Percentiles rank a stretch among this genome's conserved stretches.
These are phyloP conservation scores for Reticulitermes lucifugus DNA, from an alignment of 2,888 invertebrate species.

Conservation along the genomic window DNA sequence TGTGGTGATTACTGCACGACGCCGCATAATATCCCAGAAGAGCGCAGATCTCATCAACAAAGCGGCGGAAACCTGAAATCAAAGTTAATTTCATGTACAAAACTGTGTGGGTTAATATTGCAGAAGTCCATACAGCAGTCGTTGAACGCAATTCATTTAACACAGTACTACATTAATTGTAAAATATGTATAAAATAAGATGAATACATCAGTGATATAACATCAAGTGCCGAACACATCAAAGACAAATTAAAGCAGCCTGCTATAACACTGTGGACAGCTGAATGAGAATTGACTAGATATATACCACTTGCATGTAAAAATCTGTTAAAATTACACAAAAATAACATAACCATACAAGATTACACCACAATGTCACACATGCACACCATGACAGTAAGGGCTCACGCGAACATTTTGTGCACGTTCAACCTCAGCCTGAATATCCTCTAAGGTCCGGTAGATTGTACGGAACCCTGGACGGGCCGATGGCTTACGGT, in stretches of 20 bases:
- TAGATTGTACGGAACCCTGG: conserved; percentile 88
- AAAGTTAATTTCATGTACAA: too few species aligned
- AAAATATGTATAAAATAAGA: background rate
- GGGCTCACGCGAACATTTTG: conserved; percentile 51
- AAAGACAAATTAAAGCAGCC: background rate
- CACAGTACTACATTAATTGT: background rate
- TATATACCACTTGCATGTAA: background rate
- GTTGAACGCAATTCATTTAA: background rate
- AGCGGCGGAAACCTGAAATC: too few species aligned
- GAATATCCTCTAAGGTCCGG: conserved; percentile 80
- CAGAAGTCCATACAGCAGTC: background rate
- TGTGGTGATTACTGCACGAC: too few species aligned
- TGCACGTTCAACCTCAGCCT: conserved; percentile 61
- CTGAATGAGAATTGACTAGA: conserved; percentile 8
- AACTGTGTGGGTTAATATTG: too few species aligned
- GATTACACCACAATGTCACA: conserved; percentile 34
- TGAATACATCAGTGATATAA: background rate
- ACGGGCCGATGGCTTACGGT: conserved; percentile 83
- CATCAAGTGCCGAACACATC: background rate
- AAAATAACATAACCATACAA: background rate
- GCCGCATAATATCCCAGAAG: too few species aligned
- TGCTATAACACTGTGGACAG: background rate
- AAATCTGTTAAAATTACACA: background rate
- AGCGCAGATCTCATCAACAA: too few species aligned
- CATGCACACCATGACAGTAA: conserved; percentile 53